Evolutionary conservation across 2,888 invertebrate genomes (phyloP).

Genomic region (Panzeria rudis): DNA sequence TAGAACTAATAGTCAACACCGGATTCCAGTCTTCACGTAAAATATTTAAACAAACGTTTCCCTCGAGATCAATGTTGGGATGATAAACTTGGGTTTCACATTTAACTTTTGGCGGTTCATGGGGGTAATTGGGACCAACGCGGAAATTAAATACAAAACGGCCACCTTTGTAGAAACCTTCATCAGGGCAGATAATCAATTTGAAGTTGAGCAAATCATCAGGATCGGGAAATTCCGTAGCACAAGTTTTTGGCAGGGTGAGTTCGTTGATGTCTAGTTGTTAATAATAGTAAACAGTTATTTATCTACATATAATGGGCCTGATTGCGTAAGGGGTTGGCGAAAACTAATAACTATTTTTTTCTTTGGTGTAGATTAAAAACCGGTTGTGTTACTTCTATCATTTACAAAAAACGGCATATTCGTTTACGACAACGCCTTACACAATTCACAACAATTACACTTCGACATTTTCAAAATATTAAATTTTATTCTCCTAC

Average conservation of each 20-base stretch:
- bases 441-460: too few relatives aligned
- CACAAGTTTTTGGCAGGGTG: constrained; percentile 98
- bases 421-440: too few relatives aligned
- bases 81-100: constrained; percentile 99
- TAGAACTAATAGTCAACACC: constrained; percentile 97
- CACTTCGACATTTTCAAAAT: too few relatives aligned
- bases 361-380: too few relatives aligned
- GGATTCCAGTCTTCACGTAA: constrained; percentile 99
- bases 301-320: neutral
- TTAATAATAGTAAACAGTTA: constrained; percentile 77
- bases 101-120: constrained; percentile 99
- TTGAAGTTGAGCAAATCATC: constrained; percentile 98
- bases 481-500: too few relatives aligned
- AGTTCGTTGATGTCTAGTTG: constrained; percentile 96
- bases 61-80: constrained; percentile 98
- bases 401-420: too few relatives aligned
- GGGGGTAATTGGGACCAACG: constrained; percentile 97
- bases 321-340: too few relatives aligned
- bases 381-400: too few relatives aligned
- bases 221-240: constrained; percentile 97
- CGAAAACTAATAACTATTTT: too few relatives aligned
- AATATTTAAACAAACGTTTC: constrained; percentile 98
- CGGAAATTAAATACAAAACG: constrained; percentile 96
- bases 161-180: constrained; percentile 98
- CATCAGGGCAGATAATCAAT: constrained; percentile 97